These are phyloP conservation scores for Alosa sapidissima DNA, from an alignment of 2,797 vertebrate genomes.

Conservation along the genomic window DNA sequence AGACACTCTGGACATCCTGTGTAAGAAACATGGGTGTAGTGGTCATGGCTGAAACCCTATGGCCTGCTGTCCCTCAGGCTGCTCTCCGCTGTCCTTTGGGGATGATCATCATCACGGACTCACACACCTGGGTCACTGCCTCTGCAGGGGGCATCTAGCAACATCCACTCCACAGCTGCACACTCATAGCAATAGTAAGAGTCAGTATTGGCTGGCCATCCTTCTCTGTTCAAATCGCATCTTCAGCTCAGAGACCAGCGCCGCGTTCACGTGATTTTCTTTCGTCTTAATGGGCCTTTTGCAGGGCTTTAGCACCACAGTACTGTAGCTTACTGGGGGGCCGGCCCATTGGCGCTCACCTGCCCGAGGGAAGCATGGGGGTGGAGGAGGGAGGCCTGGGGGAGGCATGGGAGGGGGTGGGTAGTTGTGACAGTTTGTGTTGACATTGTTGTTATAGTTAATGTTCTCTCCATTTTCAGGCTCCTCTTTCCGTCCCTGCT, in stretches of 20 bases:
- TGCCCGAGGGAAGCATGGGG: conserved; percentile 36
- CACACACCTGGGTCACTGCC: not conserved
- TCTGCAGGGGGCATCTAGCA: not conserved
- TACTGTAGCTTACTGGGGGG: conserved; percentile 79
- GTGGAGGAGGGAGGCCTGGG: conserved; percentile 70
- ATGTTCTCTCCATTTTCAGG: conserved; percentile 61
- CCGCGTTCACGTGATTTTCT: conserved; percentile 73
- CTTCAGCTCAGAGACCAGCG: conserved; percentile 94
- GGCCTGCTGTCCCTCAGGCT: not conserved
- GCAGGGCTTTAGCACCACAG: conserved; percentile 68
- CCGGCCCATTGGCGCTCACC: conserved; percentile 65
- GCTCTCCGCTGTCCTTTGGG: not conserved
- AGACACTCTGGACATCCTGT: too few species aligned
- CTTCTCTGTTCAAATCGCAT: conserved; percentile 88
- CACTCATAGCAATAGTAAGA: not conserved
- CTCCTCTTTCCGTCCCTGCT: conserved; percentile 67
- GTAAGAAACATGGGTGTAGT: not conserved
- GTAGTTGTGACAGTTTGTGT: conserved; percentile 41
- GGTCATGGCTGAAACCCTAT: too few species aligned
- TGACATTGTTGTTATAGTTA: conserved; percentile 83
- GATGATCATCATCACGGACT: not conserved
- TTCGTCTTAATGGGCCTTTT: conserved; percentile 64
- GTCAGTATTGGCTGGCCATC: conserved; percentile 54
- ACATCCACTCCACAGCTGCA: not conserved
- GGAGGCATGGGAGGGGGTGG: conserved; percentile 62